phyloP scores from a whole-genome alignment of 2,113 vertebrate genomes.

The Sebastes schlegelii region DNA sequence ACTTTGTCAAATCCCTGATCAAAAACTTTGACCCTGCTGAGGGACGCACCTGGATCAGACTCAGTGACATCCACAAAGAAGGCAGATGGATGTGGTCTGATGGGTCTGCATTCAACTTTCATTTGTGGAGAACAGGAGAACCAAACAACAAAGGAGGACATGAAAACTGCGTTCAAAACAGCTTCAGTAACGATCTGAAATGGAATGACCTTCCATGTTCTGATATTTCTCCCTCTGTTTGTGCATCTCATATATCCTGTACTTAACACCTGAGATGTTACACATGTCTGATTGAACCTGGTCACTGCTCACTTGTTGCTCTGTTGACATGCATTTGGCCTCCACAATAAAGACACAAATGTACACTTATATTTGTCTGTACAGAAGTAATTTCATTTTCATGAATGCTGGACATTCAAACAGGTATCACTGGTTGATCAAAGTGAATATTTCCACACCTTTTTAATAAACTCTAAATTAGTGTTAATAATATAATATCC shows the following conservation, averaged over 20 bases:
- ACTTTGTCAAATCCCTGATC: no score
- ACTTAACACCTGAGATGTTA: neutral
- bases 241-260: neutral
- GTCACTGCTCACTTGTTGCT: neutral
- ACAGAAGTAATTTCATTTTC: neutral
- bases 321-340: neutral
- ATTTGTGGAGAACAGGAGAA: no score
- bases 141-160: fast-evolving
- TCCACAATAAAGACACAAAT: neutral
- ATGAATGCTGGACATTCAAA: neutral
- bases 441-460: no score
- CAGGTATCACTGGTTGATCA: no score
- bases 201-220: slow-evolving; percentile 8
- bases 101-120: no score
- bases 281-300: neutral
- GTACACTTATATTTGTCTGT: neutral
- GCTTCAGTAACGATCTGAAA: fast-evolving
- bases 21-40: no score
- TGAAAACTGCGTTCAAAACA: neutral
- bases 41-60: no score
- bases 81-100: no score
- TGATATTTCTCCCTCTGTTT: fast-evolving
- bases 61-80: no score
- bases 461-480: no score
- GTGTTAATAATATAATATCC: no score